phyloP scores from a whole-genome alignment of 1,140 invertebrate species.

The Holotrichia oblita region DNA sequence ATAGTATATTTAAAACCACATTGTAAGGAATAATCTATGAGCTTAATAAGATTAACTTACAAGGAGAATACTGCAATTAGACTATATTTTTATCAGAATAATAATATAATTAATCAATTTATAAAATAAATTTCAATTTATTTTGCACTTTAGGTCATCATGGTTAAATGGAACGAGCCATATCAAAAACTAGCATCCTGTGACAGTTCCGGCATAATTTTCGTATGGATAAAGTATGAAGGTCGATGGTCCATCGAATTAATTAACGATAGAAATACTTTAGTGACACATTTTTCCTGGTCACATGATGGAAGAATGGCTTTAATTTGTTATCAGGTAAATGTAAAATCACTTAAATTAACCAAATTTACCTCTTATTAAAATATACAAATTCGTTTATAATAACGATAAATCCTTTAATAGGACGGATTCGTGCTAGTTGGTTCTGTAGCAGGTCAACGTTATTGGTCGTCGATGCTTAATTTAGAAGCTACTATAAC shows the following conservation, averaged over 20 bases:
- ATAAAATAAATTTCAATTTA: too few species aligned
- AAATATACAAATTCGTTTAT: neutral
- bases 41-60: too few species aligned
- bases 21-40: too few species aligned
- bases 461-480: constrained; percentile 98
- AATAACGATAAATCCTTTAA: constrained; percentile 54
- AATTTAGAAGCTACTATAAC: constrained; percentile 93
- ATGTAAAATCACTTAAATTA: neutral
- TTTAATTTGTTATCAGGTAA: constrained; percentile 90
- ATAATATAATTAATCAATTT: too few species aligned
- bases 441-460: constrained; percentile 94
- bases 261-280: constrained; percentile 97
- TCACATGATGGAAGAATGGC: constrained; percentile 98
- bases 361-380: too few species aligned
- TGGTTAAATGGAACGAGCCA: constrained; percentile 98
- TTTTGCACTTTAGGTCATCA: constrained; percentile 77
- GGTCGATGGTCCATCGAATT: constrained; percentile 98
- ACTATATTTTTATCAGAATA: too few species aligned
- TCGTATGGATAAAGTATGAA: constrained; percentile 99
- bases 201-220: constrained; percentile 97
- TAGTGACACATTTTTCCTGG: constrained; percentile 97
- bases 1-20: too few species aligned
- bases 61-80: too few species aligned
- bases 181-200: constrained; percentile 98
- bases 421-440: constrained; percentile 94